Percentiles rank a stretch among this genome's conserved stretches.
phyloP scores from a whole-genome alignment of 2,113 vertebrate genomes.

The Cephalopterus ornatus region DNA sequence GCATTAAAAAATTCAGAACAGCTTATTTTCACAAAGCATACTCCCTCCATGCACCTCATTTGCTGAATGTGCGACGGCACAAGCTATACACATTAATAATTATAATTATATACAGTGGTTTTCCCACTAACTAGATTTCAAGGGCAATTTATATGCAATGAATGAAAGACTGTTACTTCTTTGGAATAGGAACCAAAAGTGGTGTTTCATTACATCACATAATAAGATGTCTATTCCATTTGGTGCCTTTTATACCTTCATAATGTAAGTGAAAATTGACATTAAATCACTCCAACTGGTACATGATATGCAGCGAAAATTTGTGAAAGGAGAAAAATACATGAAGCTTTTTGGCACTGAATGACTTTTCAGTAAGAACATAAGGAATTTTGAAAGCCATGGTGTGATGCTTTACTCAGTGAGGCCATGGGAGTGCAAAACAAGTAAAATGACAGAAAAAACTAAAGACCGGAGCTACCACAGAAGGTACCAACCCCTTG shows the following conservation, averaged over 20 bases:
- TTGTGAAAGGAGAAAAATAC: background rate
- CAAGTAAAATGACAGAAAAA: background rate
- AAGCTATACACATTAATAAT: background rate
- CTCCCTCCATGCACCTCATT: background rate
- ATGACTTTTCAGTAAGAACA: background rate
- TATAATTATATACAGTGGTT: background rate
- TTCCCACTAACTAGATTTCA: constrained; percentile 35
- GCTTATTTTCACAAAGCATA: background rate
- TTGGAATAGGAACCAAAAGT: background rate
- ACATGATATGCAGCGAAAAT: background rate
- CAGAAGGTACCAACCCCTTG: background rate
- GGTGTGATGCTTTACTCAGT: background rate
- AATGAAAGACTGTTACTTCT: constrained; percentile 16
- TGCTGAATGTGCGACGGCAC: background rate
- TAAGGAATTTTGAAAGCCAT: background rate
- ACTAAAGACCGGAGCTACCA: background rate
- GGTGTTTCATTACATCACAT: background rate
- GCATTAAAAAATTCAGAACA: background rate
- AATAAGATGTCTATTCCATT: constrained; percentile 25
- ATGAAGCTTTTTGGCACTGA: background rate
- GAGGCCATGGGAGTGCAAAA: background rate
- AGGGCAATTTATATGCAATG: constrained; percentile 8
- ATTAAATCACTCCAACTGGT: constrained; percentile 33
- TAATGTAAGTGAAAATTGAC: constrained; percentile 32
- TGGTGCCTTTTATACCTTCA: constrained; percentile 26